Conservation (phyloP, 2,888 invertebrate species). For the Eupsilia transversa region DNA sequence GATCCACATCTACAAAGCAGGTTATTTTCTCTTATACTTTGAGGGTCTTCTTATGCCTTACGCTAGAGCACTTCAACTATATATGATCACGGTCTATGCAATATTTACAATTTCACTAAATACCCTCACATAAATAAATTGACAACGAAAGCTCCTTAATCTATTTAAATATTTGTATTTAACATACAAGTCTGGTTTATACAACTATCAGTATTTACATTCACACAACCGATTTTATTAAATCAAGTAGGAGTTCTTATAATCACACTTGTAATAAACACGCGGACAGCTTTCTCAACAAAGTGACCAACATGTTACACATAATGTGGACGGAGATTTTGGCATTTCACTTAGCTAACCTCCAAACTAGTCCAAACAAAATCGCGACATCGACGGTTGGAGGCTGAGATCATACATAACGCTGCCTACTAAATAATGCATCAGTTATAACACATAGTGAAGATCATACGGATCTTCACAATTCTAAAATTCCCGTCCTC, state of each 20-base stretch:
- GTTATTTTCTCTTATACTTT: neutral
- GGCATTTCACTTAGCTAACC: neutral
- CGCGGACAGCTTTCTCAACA: neutral
- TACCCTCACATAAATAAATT: constrained; percentile 76
- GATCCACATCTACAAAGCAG: constrained; percentile 2
- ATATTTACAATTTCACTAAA: constrained; percentile 76
- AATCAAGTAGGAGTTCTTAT: constrained; percentile 77
- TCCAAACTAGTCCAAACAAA: neutral
- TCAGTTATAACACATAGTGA: too few species aligned
- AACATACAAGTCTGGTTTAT: constrained; percentile 73
- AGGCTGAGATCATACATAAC: neutral
- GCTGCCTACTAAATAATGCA: neutral
- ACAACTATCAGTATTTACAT: constrained; percentile 82
- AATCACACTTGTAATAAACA: constrained; percentile 49
- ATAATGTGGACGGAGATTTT: neutral
- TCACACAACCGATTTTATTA: constrained; percentile 85
- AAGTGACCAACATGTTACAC: neutral
- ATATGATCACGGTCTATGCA: constrained; percentile 64
- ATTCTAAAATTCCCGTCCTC: neutral
- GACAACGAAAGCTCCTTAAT: constrained; percentile 80
- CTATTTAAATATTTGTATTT: constrained; percentile 69
- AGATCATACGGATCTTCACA: neutral
- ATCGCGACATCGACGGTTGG: neutral
- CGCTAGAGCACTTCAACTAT: constrained; percentile 59
- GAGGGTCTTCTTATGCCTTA: constrained; percentile 47